Conservation (phyloP, 1,140 invertebrate genomes). For the Drosophila insularis region DNA sequence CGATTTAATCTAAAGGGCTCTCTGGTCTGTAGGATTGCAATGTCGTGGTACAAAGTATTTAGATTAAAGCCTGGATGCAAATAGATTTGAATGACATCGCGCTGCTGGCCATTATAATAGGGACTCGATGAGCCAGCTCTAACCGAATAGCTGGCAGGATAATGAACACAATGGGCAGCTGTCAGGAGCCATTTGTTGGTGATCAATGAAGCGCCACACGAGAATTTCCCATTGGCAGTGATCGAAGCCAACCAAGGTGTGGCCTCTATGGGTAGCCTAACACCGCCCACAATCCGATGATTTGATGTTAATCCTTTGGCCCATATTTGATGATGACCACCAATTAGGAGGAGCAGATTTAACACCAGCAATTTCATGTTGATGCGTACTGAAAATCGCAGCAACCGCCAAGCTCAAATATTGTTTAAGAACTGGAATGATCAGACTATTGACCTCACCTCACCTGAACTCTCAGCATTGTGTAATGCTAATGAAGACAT, state of each 20-base stretch:
- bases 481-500: slow-evolving; percentile 39
- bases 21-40: slow-evolving; percentile 34
- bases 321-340: slow-evolving; percentile 12
- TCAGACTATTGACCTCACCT: slow-evolving; percentile 34
- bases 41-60: slow-evolving; percentile 27
- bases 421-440: slow-evolving; percentile 16
- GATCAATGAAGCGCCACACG: slow-evolving; percentile 40
- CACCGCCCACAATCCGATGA: slow-evolving; percentile 38
- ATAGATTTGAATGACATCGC: slow-evolving; percentile 24
- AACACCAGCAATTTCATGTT: slow-evolving; percentile 4
- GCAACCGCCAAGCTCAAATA: slow-evolving; percentile 17
- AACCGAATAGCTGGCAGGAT: slow-evolving; percentile 27
- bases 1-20: slow-evolving; percentile 21
- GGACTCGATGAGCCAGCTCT: slow-evolving; percentile 39
- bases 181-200: slow-evolving; percentile 42
- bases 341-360: slow-evolving; percentile 20
- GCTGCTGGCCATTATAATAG: slow-evolving; percentile 15
- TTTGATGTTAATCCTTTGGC: background rate
- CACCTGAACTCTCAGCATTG: slow-evolving; percentile 17
- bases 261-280: slow-evolving; percentile 34
- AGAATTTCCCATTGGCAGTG: slow-evolving; percentile 31
- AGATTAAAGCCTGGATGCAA: slow-evolving; percentile 33
- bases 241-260: slow-evolving; percentile 37
- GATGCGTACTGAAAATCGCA: slow-evolving; percentile 24
- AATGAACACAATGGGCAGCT: slow-evolving; percentile 48